Base-by-base conservation (phyloP, 2,113 vertebrate species). In the Sylvia atricapilla region DNA sequence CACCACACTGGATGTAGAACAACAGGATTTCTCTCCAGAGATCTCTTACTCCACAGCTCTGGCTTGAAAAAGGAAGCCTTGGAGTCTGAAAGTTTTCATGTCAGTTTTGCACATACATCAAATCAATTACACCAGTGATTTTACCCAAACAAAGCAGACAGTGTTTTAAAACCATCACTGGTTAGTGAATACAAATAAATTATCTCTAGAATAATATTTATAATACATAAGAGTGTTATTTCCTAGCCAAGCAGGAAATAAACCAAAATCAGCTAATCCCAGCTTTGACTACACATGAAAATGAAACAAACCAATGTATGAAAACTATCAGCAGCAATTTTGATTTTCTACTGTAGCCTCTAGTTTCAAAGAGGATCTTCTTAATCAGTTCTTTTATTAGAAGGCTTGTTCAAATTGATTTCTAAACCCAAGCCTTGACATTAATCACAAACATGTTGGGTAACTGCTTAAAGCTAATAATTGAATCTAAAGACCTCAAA, bases 391-490 rank as follows among this genome's bases (percentile, higher is more conserved):
- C 50, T 84, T 31, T 91, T 90, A 92, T 73, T 94, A 95, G 39
- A 19, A 92, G 67, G n/a, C 89, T 96, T 88, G 81, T 76, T 94
- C 62, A 90, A 81, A 96, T 41, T 86, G 68, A 90, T 95, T 95
- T 94, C 73, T 94, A 96, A 94, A 95, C 41, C 35, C 50, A 78
- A 87, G 55, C 50, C 72, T 84, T 94, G 84, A 94, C 88, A 87
- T 90, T 78, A 93, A 95, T 94, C 81, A 94, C 62, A 79, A 92
- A 89, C 59, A 87, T 52, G 67, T 56, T 70, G 58, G 19, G 43
- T 87, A 96, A 94, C 67, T 94, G 75, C 87, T 96, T 82, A 81
- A 96, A 97, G 73, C 56, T 75, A 95, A 31, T 95, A 96, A 96
- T n/a, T 96, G 58, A 90, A 93, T 88, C 60, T 91, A 93, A 84